Conservation (phyloP, 2,888 invertebrate genomes). For the Lepidocyrtoides sp. region DNA sequence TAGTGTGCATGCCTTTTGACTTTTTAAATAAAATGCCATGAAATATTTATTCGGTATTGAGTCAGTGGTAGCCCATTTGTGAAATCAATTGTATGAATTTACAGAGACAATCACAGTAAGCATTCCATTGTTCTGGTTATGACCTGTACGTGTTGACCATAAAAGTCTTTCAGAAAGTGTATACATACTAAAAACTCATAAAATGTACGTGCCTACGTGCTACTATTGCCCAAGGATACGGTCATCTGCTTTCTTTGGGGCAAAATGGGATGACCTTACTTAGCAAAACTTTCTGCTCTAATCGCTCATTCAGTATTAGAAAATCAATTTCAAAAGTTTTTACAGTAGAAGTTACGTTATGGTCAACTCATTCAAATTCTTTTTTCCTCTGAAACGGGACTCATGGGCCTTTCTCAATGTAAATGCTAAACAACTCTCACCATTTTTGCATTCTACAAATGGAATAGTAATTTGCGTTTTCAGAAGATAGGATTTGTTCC, state of each 20-base stretch:
- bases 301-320: neutral
- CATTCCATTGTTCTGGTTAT: neutral
- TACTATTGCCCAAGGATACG: too few relatives aligned
- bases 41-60: neutral
- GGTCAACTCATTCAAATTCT: neutral
- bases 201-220: too few relatives aligned
- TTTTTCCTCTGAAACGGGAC: too few relatives aligned
- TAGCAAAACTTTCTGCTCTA: neutral
- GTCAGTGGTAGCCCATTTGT: constrained; percentile 8
- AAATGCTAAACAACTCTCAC: too few relatives aligned
- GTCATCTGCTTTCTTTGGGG: neutral
- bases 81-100: constrained; percentile 38
- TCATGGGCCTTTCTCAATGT: too few relatives aligned
- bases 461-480: too few relatives aligned
- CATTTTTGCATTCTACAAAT: neutral
- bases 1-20: neutral
- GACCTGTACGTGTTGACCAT: neutral
- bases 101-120: neutral
- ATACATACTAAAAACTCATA: neutral
- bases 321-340: neutral
- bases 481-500: too few relatives aligned
- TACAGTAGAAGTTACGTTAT: neutral
- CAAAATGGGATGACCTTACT: neutral
- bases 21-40: neutral
- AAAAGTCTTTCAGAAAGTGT: neutral